Conservation (phyloP, 2,797 vertebrate genomes). For the Enoplosus armatus region DNA sequence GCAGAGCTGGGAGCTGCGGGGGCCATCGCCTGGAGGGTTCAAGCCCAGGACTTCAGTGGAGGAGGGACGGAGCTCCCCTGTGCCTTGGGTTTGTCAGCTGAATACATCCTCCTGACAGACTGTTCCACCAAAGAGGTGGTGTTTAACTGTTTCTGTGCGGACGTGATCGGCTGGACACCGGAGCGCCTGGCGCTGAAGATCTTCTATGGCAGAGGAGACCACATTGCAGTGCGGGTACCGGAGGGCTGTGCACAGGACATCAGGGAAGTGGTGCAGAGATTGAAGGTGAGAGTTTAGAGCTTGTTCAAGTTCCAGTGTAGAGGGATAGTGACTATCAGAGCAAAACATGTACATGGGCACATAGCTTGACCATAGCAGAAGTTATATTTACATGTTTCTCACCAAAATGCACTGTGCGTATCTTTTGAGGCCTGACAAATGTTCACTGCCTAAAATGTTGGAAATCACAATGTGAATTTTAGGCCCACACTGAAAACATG, state of each 20-base stretch:
- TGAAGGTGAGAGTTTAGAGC: slow-evolving; percentile 88
- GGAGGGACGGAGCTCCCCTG: slow-evolving; percentile 85
- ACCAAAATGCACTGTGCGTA: not conserved
- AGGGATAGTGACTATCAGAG: not conserved
- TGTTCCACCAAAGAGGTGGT: slow-evolving; percentile 91
- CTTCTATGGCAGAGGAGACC: slow-evolving; percentile 93
- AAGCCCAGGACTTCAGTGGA: slow-evolving; percentile 89
- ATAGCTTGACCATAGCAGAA: not conserved
- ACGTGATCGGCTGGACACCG: slow-evolving; percentile 94
- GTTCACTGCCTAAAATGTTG: not conserved
- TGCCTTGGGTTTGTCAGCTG: slow-evolving; percentile 89
- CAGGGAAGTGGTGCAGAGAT: slow-evolving; percentile 91
- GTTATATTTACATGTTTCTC: not conserved
- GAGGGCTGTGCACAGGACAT: slow-evolving; percentile 89
- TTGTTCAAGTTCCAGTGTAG: not conserved
- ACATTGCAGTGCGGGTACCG: slow-evolving; percentile 85
- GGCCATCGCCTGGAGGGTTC: slow-evolving; percentile 89
- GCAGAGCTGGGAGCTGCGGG: slow-evolving; percentile 89
- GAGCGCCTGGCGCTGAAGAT: slow-evolving; percentile 89
- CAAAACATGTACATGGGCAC: not conserved
- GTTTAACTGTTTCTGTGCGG: slow-evolving; percentile 94
- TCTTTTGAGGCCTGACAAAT: not conserved
- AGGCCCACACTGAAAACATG: not conserved
- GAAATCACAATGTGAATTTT: not conserved
- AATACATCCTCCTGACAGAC: slow-evolving; percentile 90